phyloP scores from a whole-genome alignment of 2,113 vertebrate genomes.

The Murina feae region DNA sequence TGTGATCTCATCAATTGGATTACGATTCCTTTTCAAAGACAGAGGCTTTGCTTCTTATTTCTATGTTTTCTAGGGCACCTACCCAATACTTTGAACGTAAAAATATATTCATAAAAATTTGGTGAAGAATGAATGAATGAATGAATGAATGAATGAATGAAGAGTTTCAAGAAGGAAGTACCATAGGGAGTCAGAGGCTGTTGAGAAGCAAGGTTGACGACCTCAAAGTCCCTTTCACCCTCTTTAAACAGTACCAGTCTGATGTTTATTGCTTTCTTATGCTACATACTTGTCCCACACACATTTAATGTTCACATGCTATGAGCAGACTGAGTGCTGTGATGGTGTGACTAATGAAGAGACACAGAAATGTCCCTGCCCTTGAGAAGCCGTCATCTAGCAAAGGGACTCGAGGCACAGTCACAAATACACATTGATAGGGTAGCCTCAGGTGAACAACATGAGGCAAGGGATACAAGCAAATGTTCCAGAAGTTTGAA shows the following conservation, averaged over 20 bases:
- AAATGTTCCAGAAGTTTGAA: background rate
- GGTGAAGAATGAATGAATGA: background rate
- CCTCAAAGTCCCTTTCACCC: background rate
- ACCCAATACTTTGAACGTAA: background rate
- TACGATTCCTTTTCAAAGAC: background rate
- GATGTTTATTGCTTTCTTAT: background rate
- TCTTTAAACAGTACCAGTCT: background rate
- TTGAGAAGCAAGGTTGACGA: background rate
- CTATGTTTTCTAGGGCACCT: background rate
- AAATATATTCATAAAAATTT: background rate
- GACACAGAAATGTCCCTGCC: background rate
- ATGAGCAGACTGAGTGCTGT: background rate
- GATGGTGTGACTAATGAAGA: background rate
- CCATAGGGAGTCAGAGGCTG: background rate
- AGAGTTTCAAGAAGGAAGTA: background rate
- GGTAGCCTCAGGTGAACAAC: background rate
- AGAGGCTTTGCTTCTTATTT: background rate
- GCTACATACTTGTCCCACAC: background rate
- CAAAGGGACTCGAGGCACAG: background rate
- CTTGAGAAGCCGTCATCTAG: background rate
- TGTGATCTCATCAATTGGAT: background rate
- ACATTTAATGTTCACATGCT: background rate
- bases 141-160: background rate
- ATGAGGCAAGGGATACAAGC: background rate
- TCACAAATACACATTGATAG: background rate